Percentiles rank a stretch among this genome's conserved stretches.
Conservation (phyloP, 2,888 invertebrate species). For the Rhyacophila evoluta region DNA sequence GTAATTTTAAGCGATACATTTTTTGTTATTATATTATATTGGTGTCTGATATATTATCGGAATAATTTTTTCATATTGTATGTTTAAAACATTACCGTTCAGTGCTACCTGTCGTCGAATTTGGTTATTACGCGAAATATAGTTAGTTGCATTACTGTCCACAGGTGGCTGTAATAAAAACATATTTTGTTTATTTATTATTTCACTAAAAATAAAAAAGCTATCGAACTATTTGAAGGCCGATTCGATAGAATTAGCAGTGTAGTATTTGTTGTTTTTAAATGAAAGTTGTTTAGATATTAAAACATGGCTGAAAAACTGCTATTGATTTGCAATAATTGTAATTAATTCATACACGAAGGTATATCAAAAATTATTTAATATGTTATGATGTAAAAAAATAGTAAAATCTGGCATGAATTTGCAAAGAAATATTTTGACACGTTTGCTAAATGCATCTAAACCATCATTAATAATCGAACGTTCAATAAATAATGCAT, state of each 20-base stretch:
- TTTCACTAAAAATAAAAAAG: not conserved
- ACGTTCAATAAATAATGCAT: too few species aligned
- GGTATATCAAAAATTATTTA: too few species aligned
- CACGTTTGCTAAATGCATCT: too few species aligned
- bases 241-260: not conserved
- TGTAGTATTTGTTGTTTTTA: not conserved
- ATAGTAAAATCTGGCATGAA: too few species aligned
- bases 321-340: not conserved
- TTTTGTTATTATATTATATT: too few species aligned
- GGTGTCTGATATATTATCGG: too few species aligned
- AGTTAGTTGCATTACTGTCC: not conserved
- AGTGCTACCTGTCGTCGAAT: slow-evolving; percentile 19
- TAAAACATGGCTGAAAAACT: not conserved
- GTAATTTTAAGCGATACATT: too few species aligned
- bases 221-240: not conserved
- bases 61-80: not conserved
- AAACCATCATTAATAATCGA: too few species aligned
- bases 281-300: not conserved
- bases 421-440: too few species aligned
- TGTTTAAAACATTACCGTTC: not conserved
- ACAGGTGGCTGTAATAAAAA: not conserved
- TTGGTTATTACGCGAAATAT: slow-evolving; percentile 7
- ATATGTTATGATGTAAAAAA: too few species aligned
- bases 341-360: not conserved
- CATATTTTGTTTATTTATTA: not conserved